Percentiles rank a stretch among this genome's conserved stretches.
phyloP scores from a whole-genome alignment of 2,113 vertebrate genomes.

The Melospiza georgiana region DNA sequence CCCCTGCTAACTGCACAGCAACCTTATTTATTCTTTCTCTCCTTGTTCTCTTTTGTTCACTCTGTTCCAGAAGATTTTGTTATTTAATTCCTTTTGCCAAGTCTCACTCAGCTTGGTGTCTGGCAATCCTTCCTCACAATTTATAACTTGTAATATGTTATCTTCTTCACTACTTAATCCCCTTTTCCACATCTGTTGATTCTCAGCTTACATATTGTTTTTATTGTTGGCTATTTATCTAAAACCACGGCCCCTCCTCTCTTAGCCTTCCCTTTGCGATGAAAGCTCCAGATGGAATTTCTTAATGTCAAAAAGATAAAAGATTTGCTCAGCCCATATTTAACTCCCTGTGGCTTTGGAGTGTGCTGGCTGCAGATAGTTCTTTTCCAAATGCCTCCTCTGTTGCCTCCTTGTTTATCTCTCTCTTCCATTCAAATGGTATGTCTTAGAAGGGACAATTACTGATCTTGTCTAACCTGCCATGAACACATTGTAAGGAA shows the following conservation, averaged over 20 bases:
- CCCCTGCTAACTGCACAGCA: conserved; percentile 16
- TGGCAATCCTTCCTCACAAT: conserved; percentile 34
- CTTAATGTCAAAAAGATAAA: neutral
- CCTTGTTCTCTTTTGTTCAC: conserved; percentile 17
- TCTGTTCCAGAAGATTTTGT: conserved; percentile 17
- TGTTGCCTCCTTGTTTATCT: neutral
- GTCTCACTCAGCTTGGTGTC: conserved; percentile 25
- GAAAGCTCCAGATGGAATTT: conserved; percentile 8
- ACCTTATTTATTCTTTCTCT: conserved; percentile 1
- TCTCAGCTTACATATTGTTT: neutral
- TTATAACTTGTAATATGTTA: conserved; percentile 28
- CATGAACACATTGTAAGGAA: neutral
- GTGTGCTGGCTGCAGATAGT: neutral
- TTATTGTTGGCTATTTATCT: neutral
- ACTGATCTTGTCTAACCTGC: neutral
- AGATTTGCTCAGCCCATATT: neutral
- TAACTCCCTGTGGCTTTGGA: neutral
- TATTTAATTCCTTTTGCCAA: conserved; percentile 45
- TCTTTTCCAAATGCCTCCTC: neutral
- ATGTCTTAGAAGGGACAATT: neutral
- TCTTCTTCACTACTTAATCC: conserved; percentile 13
- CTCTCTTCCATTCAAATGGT: neutral
- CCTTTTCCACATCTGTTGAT: conserved; percentile 15
- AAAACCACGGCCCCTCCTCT: neutral
- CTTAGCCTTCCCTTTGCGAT: neutral